Conservation (phyloP, 2,113 vertebrate species). For the Chrysochloris asiatica region DNA sequence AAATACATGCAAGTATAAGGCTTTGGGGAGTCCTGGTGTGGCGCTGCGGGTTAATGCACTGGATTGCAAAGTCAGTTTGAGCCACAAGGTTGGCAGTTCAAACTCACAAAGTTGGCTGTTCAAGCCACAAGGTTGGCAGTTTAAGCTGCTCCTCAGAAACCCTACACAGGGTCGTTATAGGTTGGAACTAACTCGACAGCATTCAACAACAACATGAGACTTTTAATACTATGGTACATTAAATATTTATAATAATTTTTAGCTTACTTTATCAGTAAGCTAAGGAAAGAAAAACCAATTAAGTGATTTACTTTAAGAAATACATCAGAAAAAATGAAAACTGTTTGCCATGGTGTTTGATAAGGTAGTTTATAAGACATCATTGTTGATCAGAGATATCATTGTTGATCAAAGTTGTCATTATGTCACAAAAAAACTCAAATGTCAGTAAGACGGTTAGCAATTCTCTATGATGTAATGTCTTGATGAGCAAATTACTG, state of each 20-base stretch:
- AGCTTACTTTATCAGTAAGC: neutral
- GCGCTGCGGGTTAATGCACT: too few relatives aligned
- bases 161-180: too few relatives aligned
- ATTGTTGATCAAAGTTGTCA: neutral
- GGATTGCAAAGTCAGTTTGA: too few relatives aligned
- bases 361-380: neutral
- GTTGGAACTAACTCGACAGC: too few relatives aligned
- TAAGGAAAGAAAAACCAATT: slow-evolving; percentile 26
- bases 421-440: slow-evolving; percentile 21
- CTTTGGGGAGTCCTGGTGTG: too few relatives aligned
- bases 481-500: neutral
- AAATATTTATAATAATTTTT: slow-evolving; percentile 10
- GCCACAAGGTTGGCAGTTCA: too few relatives aligned
- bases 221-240: neutral
- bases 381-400: neutral
- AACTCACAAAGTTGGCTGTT: too few relatives aligned
- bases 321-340: neutral
- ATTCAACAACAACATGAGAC: too few relatives aligned
- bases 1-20: neutral
- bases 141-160: too few relatives aligned
- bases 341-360: neutral
- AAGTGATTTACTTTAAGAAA: neutral
- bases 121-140: too few relatives aligned
- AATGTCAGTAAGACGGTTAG: slow-evolving; percentile 24
- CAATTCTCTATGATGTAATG: neutral